phyloP scores from a whole-genome alignment of 2,888 invertebrate species.

The Troides aeacus region DNA sequence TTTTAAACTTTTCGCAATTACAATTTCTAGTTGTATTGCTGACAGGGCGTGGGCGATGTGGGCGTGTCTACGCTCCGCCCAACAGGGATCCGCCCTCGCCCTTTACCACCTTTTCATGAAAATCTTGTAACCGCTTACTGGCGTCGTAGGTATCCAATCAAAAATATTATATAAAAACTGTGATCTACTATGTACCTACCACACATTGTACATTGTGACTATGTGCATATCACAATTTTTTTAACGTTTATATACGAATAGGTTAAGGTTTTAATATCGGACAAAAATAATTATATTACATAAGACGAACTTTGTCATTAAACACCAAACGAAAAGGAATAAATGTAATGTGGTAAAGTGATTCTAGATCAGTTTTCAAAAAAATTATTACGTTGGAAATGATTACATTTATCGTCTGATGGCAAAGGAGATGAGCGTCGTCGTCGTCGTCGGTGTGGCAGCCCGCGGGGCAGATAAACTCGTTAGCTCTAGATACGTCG shows the following conservation, averaged over 20 bases:
- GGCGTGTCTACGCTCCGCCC: slow-evolving; percentile 76
- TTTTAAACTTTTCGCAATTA: slow-evolving; percentile 43
- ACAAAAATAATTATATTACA: no score
- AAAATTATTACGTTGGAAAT: slow-evolving; percentile 48
- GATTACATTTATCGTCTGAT: slow-evolving; percentile 65
- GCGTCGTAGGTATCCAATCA: slow-evolving; percentile 47
- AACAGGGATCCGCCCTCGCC: slow-evolving; percentile 72
- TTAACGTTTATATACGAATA: no score
- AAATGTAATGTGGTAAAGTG: neutral
- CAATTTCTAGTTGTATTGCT: slow-evolving; percentile 61
- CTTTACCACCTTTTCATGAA: slow-evolving; percentile 71
- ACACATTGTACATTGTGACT: no score
- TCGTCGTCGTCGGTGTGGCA: slow-evolving; percentile 47
- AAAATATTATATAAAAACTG: slow-evolving; percentile 2
- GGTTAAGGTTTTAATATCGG: no score
- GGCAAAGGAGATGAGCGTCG: slow-evolving; percentile 64
- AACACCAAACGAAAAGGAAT: no score
- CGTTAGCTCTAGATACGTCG: slow-evolving; percentile 73
- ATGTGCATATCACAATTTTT: no score
- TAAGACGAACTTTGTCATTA: no score
- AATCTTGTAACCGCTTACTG: slow-evolving; percentile 57
- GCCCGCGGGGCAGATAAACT: slow-evolving; percentile 79
- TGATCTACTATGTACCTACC: no score
- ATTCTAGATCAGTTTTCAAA: slow-evolving; percentile 19
- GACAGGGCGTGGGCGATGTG: slow-evolving; percentile 69